phyloP scores from a whole-genome alignment of 2,888 invertebrate species.

The Cyrtodaria siliqua region DNA sequence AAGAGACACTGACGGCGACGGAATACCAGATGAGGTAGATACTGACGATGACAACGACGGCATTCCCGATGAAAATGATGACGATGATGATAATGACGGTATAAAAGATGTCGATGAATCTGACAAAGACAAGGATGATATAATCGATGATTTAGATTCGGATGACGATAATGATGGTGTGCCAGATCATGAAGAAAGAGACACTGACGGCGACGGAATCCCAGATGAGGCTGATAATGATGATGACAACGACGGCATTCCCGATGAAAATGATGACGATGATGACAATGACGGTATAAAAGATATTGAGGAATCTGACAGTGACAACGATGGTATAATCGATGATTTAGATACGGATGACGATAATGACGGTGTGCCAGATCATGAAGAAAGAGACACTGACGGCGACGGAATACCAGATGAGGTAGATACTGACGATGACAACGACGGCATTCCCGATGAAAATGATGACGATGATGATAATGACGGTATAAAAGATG shows the following conservation, averaged over 20 bases:
- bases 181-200: constrained; percentile 63
- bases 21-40: constrained; percentile 41
- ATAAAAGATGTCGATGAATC: constrained; percentile 72
- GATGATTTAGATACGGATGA: constrained; percentile 73
- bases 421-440: constrained; percentile 65
- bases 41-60: constrained; percentile 17
- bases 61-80: constrained; percentile 65
- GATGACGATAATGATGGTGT: constrained; percentile 83
- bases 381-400: constrained; percentile 59
- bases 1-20: neutral
- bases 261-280: constrained; percentile 73
- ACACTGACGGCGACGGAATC: constrained; percentile 79
- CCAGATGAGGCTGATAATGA: constrained; percentile 78
- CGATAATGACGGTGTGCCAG: constrained; percentile 80
- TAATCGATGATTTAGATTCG: constrained; percentile 76
- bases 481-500: constrained; percentile 77
- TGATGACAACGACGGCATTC: constrained; percentile 73
- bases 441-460: constrained; percentile 74
- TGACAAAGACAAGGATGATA: constrained; percentile 78
- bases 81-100: constrained; percentile 72
- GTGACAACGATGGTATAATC: constrained; percentile 78
- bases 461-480: constrained; percentile 68
- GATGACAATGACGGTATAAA: constrained; percentile 70
- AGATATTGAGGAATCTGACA: constrained; percentile 66
- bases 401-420: constrained; percentile 81